Conservation (phyloP, 2,888 invertebrate genomes). For the Campoletis raptor region DNA sequence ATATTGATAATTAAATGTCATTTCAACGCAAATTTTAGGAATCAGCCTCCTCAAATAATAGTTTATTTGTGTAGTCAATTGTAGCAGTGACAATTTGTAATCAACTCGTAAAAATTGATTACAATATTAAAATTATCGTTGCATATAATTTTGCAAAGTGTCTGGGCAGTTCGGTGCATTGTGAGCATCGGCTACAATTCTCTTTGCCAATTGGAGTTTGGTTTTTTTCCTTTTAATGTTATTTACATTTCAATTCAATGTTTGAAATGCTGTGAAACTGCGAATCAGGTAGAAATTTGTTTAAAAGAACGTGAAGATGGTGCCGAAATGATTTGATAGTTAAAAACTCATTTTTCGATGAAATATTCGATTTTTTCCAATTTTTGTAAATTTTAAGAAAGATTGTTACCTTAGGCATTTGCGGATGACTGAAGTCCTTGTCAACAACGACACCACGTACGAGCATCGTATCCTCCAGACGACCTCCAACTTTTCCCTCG, state of each 20-base stretch:
- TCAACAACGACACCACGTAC: constrained; percentile 99
- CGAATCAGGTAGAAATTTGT: background rate
- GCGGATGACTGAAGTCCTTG: constrained; percentile 99
- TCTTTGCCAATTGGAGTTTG: constrained; percentile 70
- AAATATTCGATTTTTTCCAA: too few relatives aligned
- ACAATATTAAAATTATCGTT: constrained; percentile 47
- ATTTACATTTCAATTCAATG: background rate
- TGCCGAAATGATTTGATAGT: too few relatives aligned
- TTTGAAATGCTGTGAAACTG: background rate
- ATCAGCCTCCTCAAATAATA: background rate
- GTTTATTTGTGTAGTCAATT: constrained; percentile 5
- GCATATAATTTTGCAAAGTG: constrained; percentile 73
- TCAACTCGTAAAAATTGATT: constrained; percentile 40
- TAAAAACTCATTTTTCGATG: too few relatives aligned
- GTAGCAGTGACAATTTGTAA: constrained; percentile 59
- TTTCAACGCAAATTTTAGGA: background rate
- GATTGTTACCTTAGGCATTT: constrained; percentile 95
- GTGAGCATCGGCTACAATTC: constrained; percentile 73
- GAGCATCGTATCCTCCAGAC: constrained; percentile 97
- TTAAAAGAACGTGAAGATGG: too few relatives aligned
- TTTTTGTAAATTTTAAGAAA: background rate
- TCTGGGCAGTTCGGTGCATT: constrained; percentile 74
- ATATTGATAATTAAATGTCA: background rate
- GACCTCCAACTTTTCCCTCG: constrained; percentile 98
- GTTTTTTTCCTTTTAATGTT: background rate